Evolutionary conservation across 2,888 invertebrate genomes (phyloP).

Genomic region (Cepaea hortensis): DNA sequence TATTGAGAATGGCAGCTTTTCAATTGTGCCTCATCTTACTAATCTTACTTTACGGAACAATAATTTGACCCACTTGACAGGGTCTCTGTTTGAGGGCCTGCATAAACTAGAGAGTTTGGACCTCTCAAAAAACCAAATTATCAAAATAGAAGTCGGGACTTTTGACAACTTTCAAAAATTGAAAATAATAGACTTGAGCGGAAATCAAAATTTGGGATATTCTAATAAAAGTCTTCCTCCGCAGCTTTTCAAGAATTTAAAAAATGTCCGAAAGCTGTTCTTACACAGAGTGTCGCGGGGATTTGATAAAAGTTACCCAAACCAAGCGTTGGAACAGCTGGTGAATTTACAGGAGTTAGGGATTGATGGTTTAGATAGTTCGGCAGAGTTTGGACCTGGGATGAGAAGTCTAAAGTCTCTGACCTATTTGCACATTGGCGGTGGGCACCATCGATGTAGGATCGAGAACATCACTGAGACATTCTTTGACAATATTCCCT

Average conservation of each 20-base stretch:
- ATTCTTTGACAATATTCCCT: constrained; percentile 27
- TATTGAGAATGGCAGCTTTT: constrained; percentile 11
- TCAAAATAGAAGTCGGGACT: neutral
- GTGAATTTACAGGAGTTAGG: neutral
- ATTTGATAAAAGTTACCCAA: neutral
- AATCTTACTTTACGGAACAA: neutral
- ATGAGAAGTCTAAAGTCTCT: neutral
- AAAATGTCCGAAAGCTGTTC: neutral
- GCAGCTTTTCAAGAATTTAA: neutral
- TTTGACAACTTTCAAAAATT: neutral
- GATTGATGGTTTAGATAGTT: constrained; percentile 3
- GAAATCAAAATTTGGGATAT: neutral
- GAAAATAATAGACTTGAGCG: neutral
- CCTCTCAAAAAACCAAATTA: constrained; percentile 5
- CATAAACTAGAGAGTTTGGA: neutral
- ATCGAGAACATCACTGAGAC: neutral
- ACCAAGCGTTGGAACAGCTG: neutral
- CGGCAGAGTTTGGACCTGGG: neutral
- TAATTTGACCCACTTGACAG: neutral
- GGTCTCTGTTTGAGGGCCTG: neutral
- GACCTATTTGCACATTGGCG: neutral
- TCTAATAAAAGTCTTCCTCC: neutral
- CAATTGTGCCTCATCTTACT: neutral
- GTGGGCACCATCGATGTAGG: neutral
- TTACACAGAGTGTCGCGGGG: neutral